A percentile compares a stretch with the other conserved stretches of the same genome.
These are phyloP conservation scores for Penaeus vannamei DNA, from an alignment of 1,140 invertebrate genomes.

Conservation along the genomic window DNA sequence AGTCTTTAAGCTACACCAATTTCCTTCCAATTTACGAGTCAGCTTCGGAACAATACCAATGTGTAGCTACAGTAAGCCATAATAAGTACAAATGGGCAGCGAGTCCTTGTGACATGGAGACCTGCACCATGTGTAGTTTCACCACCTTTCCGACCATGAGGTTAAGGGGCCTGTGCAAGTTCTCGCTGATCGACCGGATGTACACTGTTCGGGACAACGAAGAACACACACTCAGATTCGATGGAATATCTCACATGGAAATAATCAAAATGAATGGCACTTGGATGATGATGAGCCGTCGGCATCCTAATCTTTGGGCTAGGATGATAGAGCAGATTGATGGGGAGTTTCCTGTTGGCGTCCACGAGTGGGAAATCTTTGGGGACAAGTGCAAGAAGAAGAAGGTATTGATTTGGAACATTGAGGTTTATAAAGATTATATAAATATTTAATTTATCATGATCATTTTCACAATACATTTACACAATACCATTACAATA, in stretches of 20 bases:
- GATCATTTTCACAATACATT: no score
- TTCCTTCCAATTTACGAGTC: conserved; percentile 42
- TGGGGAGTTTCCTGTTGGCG: conserved; percentile 43
- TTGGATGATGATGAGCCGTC: conserved; percentile 49
- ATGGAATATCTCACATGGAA: conserved; percentile 33
- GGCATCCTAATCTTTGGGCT: conserved; percentile 18
- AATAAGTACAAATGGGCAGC: conserved; percentile 53
- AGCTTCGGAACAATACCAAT: conserved; percentile 50
- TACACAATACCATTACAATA: no score
- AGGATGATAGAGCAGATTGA: conserved; percentile 22
- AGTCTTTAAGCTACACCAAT: conserved; percentile 12
- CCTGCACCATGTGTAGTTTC: conserved; percentile 50
- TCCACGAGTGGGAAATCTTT: conserved; percentile 41
- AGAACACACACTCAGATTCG: conserved; percentile 27
- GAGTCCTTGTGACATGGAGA: conserved; percentile 47
- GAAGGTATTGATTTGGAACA: not conserved
- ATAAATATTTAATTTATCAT: no score
- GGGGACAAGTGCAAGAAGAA: conserved; percentile 50
- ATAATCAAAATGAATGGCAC: conserved; percentile 2
- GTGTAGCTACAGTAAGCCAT: conserved; percentile 46
- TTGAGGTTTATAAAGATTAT: not conserved
- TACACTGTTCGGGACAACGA: conserved; percentile 51
- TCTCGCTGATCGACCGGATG: conserved; percentile 11
- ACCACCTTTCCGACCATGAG: conserved; percentile 43
- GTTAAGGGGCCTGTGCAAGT: conserved; percentile 39